phyloP scores from a whole-genome alignment of 2,797 vertebrate genomes.

The Coregonus sp. region DNA sequence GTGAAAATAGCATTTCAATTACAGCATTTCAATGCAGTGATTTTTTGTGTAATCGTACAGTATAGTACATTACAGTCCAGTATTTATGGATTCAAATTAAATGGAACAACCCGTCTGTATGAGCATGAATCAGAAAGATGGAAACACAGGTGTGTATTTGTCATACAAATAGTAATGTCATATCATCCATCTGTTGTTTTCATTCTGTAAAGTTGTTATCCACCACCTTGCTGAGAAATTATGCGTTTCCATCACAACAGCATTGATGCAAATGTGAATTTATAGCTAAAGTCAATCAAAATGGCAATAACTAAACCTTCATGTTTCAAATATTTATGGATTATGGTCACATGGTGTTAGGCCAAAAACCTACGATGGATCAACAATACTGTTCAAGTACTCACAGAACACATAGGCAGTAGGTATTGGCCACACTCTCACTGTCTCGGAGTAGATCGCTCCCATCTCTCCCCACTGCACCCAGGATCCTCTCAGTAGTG shows the following conservation, averaged over 20 bases:
- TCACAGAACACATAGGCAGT: constrained; percentile 95
- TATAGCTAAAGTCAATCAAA: background rate
- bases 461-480: constrained; percentile 81
- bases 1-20: constrained; percentile 44
- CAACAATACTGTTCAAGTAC: constrained; percentile 61
- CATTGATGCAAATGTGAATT: background rate
- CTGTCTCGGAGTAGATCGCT: constrained; percentile 91
- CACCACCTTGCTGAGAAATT: too few relatives aligned
- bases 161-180: too few relatives aligned
- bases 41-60: background rate
- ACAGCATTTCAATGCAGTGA: background rate
- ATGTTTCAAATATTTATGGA: too few relatives aligned
- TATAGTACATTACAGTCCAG: background rate
- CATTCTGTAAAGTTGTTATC: too few relatives aligned
- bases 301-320: too few relatives aligned
- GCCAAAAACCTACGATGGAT: background rate
- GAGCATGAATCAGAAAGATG: background rate
- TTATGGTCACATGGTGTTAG: background rate
- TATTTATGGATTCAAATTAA: background rate
- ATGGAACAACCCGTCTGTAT: background rate
- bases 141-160: background rate
- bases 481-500: constrained; percentile 83
- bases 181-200: too few relatives aligned
- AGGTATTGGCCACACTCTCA: constrained; percentile 80
- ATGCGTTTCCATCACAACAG: background rate